Conservation (phyloP, 2,113 vertebrate genomes). For the Tor tambroides region DNA sequence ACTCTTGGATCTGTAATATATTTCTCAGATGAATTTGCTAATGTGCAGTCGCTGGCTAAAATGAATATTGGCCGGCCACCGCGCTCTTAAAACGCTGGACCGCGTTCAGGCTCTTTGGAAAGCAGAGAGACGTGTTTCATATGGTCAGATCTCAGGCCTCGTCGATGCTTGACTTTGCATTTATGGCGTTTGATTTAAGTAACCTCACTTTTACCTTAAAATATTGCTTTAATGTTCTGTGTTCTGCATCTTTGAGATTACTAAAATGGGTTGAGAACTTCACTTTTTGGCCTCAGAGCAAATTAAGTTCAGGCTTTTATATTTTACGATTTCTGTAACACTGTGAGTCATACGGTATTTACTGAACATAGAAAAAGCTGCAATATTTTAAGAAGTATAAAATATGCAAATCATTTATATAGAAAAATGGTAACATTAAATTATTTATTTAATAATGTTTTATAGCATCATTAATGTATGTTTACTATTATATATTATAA, state of each 20-base stretch:
- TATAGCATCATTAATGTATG: too few species aligned
- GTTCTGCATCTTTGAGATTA: conserved; percentile 17
- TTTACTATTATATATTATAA: too few species aligned
- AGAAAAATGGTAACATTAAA: too few species aligned
- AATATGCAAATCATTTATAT: too few species aligned
- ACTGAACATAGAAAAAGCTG: too few species aligned
- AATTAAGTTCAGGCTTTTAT: background rate
- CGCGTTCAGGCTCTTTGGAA: conserved; percentile 19
- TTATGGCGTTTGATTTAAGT: background rate
- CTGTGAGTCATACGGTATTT: background rate
- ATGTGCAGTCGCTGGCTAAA: conserved; percentile 48
- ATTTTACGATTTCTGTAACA: background rate
- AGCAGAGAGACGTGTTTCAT: conserved; percentile 35
- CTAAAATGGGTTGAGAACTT: background rate
- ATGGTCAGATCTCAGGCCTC: background rate
- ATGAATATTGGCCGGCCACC: conserved; percentile 53
- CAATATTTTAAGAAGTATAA: too few species aligned
- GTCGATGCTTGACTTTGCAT: background rate
- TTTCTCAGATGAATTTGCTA: conserved; percentile 59
- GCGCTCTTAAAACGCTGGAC: conserved; percentile 46
- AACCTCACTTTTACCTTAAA: background rate
- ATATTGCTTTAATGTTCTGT: background rate
- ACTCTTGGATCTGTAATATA: conserved; percentile 75
- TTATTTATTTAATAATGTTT: too few species aligned
- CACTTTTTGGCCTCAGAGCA: background rate